phyloP scores from a whole-genome alignment of 1,140 invertebrate species.

The Meloidogyne exigua region DNA sequence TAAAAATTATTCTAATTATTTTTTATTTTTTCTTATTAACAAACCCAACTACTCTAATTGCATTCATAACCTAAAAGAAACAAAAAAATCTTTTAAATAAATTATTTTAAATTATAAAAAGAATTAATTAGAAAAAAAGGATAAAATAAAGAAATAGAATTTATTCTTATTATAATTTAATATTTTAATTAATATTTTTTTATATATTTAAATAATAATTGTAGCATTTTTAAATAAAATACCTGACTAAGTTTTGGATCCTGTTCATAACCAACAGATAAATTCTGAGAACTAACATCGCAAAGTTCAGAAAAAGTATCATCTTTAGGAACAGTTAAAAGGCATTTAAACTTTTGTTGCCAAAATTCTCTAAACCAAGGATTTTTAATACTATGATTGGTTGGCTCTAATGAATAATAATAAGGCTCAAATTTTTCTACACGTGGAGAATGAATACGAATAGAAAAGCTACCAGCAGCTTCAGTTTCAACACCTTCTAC shows the following conservation, averaged over 20 bases:
- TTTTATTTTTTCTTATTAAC: background rate
- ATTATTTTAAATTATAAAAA: too few relatives aligned
- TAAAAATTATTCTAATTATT: background rate
- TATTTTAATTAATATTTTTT: too few relatives aligned
- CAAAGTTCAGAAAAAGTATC: constrained; percentile 40
- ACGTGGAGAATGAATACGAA: constrained; percentile 75
- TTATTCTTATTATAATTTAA: too few relatives aligned
- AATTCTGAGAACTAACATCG: constrained; percentile 48
- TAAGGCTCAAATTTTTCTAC: constrained; percentile 73
- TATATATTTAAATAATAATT: background rate
- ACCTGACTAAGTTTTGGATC: constrained; percentile 74
- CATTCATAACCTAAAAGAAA: constrained; percentile 73
- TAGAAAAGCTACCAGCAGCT: constrained; percentile 75
- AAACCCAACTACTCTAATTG: constrained; percentile 72
- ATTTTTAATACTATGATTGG: constrained; percentile 70
- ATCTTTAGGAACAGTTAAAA: constrained; percentile 64
- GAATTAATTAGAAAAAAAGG: too few relatives aligned
- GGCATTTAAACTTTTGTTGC: constrained; percentile 74
- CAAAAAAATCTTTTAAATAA: background rate
- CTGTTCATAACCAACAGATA: constrained; percentile 55
- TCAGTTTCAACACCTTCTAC: constrained; percentile 71
- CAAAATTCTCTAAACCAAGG: constrained; percentile 77
- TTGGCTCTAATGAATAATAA: constrained; percentile 72
- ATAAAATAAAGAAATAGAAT: too few relatives aligned
- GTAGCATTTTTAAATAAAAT: background rate